Evolutionary conservation across 2,888 invertebrate species (phyloP), one percentile per base, ranked within the genome.

Genomic region (Smittia aterrima): DNA sequence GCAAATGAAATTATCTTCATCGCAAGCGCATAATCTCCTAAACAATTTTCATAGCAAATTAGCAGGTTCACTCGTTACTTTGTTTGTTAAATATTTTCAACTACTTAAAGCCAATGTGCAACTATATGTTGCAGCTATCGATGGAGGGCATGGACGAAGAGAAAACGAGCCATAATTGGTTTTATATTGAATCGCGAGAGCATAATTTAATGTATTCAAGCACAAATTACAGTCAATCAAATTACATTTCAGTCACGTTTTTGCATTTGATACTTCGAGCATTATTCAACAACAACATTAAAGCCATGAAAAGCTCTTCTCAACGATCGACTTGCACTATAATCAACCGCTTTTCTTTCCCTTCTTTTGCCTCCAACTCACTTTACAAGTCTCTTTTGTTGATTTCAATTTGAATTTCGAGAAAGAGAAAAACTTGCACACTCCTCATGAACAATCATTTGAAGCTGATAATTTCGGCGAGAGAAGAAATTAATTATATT

Each of bases 231-330:
- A 58, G 72, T 72, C 72, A 72, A 72, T 72, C 72, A 72, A 72
- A 72, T 72, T 62, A 72, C 72, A 72, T 72, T 72, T 72, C 72
- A 72, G 72, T 72, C 72, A 72, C 72, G 72, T 72, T 72, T 72
- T 58, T 72, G 62, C 54, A 54, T 54, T 72, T 72, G 72, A 72
- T 62, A 62, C 72, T 62, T 38, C 13, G 20, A 54, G 71, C 71
- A 71, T 58, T 71, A 54, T 27, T 20, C 58, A 62, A 62, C 54
- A 62, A 62, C 54, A 54, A 22, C 32, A 40, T 62, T 62, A 24
- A 62, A 72, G 62, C 62, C 58, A 54, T 18, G 47, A 54, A 40
- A 68, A 24, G 47, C 41, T 41, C 32, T 32, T 32, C 32, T 32
- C 32, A 9, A n/a, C 47, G 47, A 47, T 53, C 24, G 20, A 40